Evolutionary conservation across 2,888 invertebrate species (phyloP), one percentile per base, ranked within the genome.

Genomic region (Ectemnius lituratus): DNA sequence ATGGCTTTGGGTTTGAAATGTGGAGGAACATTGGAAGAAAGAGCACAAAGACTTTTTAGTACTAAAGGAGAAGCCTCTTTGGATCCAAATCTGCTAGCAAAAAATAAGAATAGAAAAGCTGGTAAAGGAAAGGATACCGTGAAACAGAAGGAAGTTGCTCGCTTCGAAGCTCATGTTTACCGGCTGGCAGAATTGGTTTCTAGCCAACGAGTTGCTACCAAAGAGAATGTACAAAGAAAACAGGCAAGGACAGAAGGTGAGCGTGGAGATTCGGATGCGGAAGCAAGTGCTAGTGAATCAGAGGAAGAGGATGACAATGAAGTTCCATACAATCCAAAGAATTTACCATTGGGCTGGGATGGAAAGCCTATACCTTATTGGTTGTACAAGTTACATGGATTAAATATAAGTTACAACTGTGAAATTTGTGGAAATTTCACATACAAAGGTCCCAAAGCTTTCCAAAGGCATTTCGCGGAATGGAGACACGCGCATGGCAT

Each of bases 351-450:
- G 0, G 99, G 99, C 0, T 99, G 99, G 99, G 99, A 99, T 91
- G 99, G 99, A 68, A 99, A 99, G 90, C 95, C 95, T 0, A 95
- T 95, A 80, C 99, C 99, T 0, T 99, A 99, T 91, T 99, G 99
- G 99, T 91, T 99, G 68, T 99, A 99, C 92, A 99, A 99, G 91
- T 92, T 99, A 5, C 99, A 99, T 89, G 99, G 99, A 0, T 93
- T 99, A 11, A 99, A 99, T 91, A 98, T 99, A 77, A 98, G 97
- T 89, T 99, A 99, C 91, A 98, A 97, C 73, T 99, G 99, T 90
- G 99, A 99, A 91, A 99, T 99, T 81, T 99, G 99, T 91, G 99
- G 99, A 27, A 99, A 99, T 92, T 98, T 96, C 87, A 97, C 97
- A 0, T 99, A 99, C 92, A 98, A 96, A 88, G 99, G 99, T 0